Base-by-base conservation (phyloP, 2,888 invertebrate species). In the Polyommatus icarus region DNA sequence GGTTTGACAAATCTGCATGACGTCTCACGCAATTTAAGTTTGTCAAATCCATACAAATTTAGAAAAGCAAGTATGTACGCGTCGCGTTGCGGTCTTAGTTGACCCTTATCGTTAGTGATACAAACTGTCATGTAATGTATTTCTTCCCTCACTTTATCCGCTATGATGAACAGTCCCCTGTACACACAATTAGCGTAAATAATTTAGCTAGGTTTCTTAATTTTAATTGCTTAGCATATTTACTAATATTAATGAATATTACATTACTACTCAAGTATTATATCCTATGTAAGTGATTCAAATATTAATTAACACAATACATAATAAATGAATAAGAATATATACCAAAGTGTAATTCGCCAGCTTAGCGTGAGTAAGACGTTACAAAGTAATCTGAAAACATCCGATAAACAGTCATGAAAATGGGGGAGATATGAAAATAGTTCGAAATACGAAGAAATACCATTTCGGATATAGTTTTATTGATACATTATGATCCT, bases 321-420 rank as follows among this genome's bases (percentile, higher is more conserved):
- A 40, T 15, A 50, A 15, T 50, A 15, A 4, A 15, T 15, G 50
- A 18, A 15, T 54, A 18, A 18, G 1, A 61, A 1, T 24, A 24
- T 61, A 59, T 12, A 24, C 12, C 24, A 3, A 0, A 20, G 20
- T 20, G 12, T 24, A 61, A 12, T 20, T 10, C 61, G 24, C 8
- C 20, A 67, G 15, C 67, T 67, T 29, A 67, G 67, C 15, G 12
- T 67, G 67, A 67, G 15, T 67, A 67, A 67, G 67, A 32, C 12
- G 5, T 15, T 67, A 67, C 67, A 67, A 32, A 67, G 67, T 67
- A 67, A 67, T 67, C 29, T 15, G 29, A 67, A 29, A 67, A 67
- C 61, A 61, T 61, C 24, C 61, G 24, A 24, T 61, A 24, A 10
- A 61, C 67, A 32, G 29, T 67, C 67, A 67, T 29, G 67, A 67